Evolutionary conservation across 1,140 invertebrate species (phyloP).

Genomic region (Propsilocerus akamusi): DNA sequence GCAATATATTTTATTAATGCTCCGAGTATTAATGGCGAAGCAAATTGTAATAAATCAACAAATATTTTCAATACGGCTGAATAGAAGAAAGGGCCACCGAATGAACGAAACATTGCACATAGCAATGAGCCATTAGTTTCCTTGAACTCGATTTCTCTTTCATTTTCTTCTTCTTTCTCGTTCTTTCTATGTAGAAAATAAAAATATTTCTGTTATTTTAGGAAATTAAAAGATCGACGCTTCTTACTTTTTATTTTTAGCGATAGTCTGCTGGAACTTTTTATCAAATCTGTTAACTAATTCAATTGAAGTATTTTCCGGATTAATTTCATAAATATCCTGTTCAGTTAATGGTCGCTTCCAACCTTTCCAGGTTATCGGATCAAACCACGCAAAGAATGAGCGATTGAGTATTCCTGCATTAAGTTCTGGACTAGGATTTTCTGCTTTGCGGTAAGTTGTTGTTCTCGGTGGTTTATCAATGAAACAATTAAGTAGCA

Average conservation of each 20-base stretch:
- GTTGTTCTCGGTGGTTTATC: slow-evolving; percentile 47
- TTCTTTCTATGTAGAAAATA: neutral
- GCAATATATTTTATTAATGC: slow-evolving; percentile 18
- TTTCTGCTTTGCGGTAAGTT: slow-evolving; percentile 40
- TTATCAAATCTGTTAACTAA: slow-evolving; percentile 68
- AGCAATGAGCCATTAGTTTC: slow-evolving; percentile 44
- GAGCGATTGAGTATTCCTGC: slow-evolving; percentile 69
- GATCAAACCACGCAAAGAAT: slow-evolving; percentile 77
- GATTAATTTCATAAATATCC: slow-evolving; percentile 76
- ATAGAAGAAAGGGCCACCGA: slow-evolving; percentile 59
- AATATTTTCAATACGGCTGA: slow-evolving; percentile 52
- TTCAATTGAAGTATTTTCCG: slow-evolving; percentile 50
- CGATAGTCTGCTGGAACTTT: slow-evolving; percentile 41
- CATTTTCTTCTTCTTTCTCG: slow-evolving; percentile 14
- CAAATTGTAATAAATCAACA: slow-evolving; percentile 71
- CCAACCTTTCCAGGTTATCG: slow-evolving; percentile 58
- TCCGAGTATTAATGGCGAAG: slow-evolving; percentile 55
- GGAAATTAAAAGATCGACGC: neutral
- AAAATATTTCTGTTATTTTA: neutral
- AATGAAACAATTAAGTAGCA: slow-evolving; percentile 58
- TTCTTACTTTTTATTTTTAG: slow-evolving; percentile 32
- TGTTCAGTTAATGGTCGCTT: slow-evolving; percentile 49
- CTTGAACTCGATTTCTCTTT: slow-evolving; percentile 45
- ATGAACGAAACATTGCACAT: slow-evolving; percentile 46
- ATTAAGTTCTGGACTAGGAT: slow-evolving; percentile 61